Evolutionary conservation across 1,140 invertebrate species (phyloP).

Genomic region (Drosophila ambigua): DNA sequence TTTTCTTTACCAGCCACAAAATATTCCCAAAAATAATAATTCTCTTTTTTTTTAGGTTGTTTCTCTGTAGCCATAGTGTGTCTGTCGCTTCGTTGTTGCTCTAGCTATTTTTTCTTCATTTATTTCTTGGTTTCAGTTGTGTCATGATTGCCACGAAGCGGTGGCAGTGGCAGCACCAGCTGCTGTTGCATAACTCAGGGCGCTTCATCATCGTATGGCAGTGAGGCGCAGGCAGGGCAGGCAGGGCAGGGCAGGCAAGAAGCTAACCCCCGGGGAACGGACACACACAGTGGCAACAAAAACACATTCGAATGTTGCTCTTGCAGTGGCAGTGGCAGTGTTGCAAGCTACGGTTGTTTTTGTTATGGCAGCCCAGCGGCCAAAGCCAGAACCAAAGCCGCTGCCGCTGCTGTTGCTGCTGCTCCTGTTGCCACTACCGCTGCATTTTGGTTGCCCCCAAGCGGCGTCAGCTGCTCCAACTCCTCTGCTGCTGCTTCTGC

Average conservation of each 20-base stretch:
- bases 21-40: too few species aligned
- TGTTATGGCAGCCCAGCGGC: conserved; percentile 49
- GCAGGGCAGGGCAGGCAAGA: background rate
- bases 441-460: conserved; percentile 18
- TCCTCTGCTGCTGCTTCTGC: background rate
- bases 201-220: conserved; percentile 25
- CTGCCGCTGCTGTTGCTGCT: conserved; percentile 20
- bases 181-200: conserved; percentile 47
- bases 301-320: conserved; percentile 34
- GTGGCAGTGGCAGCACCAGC: conserved; percentile 17
- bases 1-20: too few species aligned
- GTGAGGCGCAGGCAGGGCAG: background rate
- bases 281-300: conserved; percentile 33
- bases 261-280: conserved; percentile 28
- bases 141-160: conserved; percentile 41
- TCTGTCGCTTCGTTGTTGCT: background rate
- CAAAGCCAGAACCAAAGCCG: conserved; percentile 41
- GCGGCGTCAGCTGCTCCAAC: conserved; percentile 60
- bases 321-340: conserved; percentile 9
- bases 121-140: conserved; percentile 2
- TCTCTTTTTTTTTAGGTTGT: too few species aligned
- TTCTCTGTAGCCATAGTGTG: too few species aligned
- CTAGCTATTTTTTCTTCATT: conserved; percentile 11
- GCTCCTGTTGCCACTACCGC: background rate
- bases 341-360: conserved; percentile 27